A percentile compares a stretch with the other conserved stretches of the same genome.
phyloP scores from a whole-genome alignment of 2,888 invertebrate genomes.

The Galerucella nymphaeae region DNA sequence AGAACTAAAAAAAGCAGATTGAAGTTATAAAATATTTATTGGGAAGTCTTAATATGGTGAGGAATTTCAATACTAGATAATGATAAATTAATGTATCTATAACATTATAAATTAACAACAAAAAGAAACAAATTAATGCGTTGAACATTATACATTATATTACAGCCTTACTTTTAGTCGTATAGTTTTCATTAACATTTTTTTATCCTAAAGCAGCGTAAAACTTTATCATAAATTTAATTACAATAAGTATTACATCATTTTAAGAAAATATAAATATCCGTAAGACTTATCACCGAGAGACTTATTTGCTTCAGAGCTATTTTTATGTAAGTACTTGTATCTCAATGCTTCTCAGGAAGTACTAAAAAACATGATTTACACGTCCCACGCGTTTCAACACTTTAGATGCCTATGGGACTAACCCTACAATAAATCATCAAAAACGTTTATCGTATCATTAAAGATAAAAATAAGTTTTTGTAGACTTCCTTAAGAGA shows the following conservation, averaged over 20 bases:
- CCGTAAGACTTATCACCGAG: too few species aligned
- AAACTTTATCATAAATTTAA: not conserved
- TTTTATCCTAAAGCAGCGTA: not conserved
- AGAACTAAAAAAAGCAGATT: not conserved
- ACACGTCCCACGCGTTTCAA: slow-evolving; percentile 7
- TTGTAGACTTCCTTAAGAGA: not conserved
- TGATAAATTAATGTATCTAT: not conserved
- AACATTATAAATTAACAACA: not conserved
- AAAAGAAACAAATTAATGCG: too few species aligned
- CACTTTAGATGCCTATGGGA: not conserved
- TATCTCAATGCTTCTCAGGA: not conserved
- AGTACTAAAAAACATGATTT: slow-evolving; percentile 17
- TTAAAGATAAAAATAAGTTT: slow-evolving; percentile 1
- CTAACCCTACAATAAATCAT: slow-evolving; percentile 8
- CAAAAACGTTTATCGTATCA: not conserved
- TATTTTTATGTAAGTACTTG: slow-evolving; percentile 14
- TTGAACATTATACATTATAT: too few species aligned
- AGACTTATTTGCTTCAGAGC: slow-evolving; percentile 4
- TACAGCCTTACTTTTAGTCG: too few species aligned
- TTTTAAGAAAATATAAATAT: not conserved
- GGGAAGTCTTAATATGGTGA: not conserved
- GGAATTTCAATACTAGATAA: not conserved
- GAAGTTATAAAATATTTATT: not conserved
- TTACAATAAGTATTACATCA: not conserved
- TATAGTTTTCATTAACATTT: too few species aligned